phyloP scores from a whole-genome alignment of 2,113 vertebrate species.

The Catharus minimus region DNA sequence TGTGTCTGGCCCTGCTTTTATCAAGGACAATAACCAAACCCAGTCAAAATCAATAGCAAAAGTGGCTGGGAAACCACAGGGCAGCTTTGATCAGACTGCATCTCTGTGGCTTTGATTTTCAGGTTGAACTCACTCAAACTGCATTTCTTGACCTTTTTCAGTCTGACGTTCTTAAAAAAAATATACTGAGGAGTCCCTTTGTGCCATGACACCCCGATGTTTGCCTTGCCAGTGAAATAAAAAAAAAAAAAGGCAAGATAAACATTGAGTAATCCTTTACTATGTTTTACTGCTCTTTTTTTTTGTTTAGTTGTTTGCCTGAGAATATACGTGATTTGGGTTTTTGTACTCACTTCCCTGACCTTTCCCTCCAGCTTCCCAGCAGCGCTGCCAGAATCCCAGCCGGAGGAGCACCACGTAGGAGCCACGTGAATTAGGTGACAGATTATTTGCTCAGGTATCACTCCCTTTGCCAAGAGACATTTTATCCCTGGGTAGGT shows the following conservation, averaged over 20 bases:
- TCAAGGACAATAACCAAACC: neutral
- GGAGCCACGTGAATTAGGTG: neutral
- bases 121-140: neutral
- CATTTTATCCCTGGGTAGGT: neutral
- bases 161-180: neutral
- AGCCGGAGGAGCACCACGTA: neutral
- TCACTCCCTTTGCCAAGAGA: neutral
- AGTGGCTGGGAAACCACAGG: neutral
- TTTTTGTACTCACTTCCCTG: neutral
- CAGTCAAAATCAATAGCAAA: conserved; percentile 36
- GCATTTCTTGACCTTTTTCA: neutral
- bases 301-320: neutral
- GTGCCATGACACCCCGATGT: neutral
- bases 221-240: neutral
- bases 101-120: neutral
- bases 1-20: neutral
- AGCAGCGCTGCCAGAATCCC: neutral
- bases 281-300: neutral
- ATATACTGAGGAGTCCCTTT: neutral
- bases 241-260: neutral
- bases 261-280: neutral
- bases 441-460: neutral
- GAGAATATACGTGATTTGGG: neutral
- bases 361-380: neutral
- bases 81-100: neutral